Conservation (phyloP, 2,797 vertebrate species). For the Fundulus diaphanus region DNA sequence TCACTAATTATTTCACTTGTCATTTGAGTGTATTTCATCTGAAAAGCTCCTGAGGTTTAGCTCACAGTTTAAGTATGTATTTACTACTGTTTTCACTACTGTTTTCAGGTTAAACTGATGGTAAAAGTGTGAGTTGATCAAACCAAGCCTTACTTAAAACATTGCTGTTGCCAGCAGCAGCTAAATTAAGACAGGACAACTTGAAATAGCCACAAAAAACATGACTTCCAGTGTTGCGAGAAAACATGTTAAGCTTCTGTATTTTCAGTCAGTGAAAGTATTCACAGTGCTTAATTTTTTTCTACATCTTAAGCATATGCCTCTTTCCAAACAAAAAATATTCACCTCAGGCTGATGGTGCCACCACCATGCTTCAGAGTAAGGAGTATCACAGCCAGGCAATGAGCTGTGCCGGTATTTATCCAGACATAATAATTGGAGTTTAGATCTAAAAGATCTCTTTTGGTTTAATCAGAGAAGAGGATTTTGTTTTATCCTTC, state of each 20-base stretch:
- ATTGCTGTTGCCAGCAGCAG: too few species aligned
- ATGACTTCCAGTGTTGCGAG: too few species aligned
- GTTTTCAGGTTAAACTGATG: not conserved
- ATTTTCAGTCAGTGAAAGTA: too few species aligned
- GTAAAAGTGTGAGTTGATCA: not conserved
- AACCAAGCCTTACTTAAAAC: not conserved
- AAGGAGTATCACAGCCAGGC: not conserved
- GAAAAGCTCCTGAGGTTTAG: not conserved
- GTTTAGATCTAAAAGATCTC: not conserved
- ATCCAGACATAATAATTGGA: not conserved
- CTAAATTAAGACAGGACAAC: too few species aligned
- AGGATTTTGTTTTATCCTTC: not conserved
- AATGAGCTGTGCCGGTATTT: not conserved
- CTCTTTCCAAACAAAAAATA: too few species aligned
- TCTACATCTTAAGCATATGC: not conserved
- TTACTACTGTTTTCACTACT: not conserved
- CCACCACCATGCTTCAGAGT: too few species aligned
- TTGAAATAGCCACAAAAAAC: too few species aligned
- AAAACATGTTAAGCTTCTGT: too few species aligned
- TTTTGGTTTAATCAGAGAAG: not conserved
- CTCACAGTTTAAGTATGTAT: not conserved
- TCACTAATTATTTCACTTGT: slow-evolving; percentile 1
- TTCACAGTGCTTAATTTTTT: not conserved
- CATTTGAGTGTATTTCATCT: not conserved
- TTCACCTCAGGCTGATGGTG: too few species aligned